Evolutionary conservation across 2,113 vertebrate genomes (phyloP).

Genomic region (Lathamus discolor): DNA sequence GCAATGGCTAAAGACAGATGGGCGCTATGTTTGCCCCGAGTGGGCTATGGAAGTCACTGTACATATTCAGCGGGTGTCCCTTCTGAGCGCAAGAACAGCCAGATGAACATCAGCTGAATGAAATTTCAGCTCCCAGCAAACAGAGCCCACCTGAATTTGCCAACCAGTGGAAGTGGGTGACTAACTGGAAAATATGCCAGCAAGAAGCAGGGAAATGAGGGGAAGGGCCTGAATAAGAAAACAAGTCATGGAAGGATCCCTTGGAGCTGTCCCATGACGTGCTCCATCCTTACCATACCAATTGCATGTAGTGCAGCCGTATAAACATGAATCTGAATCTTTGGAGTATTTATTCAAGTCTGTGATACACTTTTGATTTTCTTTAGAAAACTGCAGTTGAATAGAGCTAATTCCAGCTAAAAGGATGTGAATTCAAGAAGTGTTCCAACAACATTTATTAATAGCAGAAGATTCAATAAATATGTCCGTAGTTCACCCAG

Average conservation of each 20-base stretch:
- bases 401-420: background rate
- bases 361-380: background rate
- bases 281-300: background rate
- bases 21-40: accelerated
- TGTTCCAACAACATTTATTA: background rate
- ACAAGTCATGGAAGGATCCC: background rate
- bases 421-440: background rate
- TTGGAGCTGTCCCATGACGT: background rate
- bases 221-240: background rate
- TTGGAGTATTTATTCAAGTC: background rate
- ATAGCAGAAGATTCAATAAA: background rate
- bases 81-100: background rate
- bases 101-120: background rate
- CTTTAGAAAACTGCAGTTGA: background rate
- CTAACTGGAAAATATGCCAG: background rate
- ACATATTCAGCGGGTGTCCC: background rate
- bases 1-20: background rate
- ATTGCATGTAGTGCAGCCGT: background rate
- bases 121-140: background rate
- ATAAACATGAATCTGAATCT: background rate
- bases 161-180: background rate
- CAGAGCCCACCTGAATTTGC: background rate
- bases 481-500: background rate
- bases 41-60: accelerated
- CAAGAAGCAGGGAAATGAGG: background rate